Evolutionary conservation across 2,113 vertebrate genomes (phyloP), one percentile per base, ranked within the genome.

Genomic region (Ibidorhyncha struthersii): DNA sequence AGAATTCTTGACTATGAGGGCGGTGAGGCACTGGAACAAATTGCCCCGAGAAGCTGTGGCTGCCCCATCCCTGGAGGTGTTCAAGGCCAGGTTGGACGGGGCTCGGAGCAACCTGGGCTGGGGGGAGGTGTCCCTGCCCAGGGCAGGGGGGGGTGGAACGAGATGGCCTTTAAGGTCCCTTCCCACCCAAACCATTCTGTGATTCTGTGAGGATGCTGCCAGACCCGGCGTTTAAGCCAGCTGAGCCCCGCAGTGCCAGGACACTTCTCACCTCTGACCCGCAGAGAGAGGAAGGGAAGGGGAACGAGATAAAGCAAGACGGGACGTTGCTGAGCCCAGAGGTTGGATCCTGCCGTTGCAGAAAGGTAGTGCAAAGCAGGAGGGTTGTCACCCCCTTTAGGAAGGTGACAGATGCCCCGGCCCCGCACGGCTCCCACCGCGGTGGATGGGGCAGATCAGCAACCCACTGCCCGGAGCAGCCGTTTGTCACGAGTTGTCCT

Each of bases 321-420:
- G 30, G 38, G 55, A 43, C 14, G 16, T 18, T 43, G 27, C 32
- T 12, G 34, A 55, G 20, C 18, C n/a, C 12, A 5, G 32, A 7
- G 40, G 55, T 1, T 3, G 1, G 26, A 52, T 19, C 22, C 41
- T 9, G 38, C 38, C 41, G 12, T 1, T 21, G 59, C 49, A 29
- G 26, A 14, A 1, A 11, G 1, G 3, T 0, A 4, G 17, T 4
- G 14, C 22, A 21, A 30, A 25, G 65, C 36, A n/a, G n/a, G 59
- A 82, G 36, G 20, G 18, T 23, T 71, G 21, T 66, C 36, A 55
- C 6, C 25, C 56, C 56, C 30, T 53, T 23, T 10, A 6, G 27
- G 13, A 27, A 21, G 45, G 45, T 7, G 14, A 50, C 0, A 4
- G 67, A 9, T 12, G n/a, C n/a, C n/a, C n/a, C n/a, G n/a, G n/a